Base-by-base conservation (phyloP, 2,888 invertebrate genomes). In the Hedychridium roseum region DNA sequence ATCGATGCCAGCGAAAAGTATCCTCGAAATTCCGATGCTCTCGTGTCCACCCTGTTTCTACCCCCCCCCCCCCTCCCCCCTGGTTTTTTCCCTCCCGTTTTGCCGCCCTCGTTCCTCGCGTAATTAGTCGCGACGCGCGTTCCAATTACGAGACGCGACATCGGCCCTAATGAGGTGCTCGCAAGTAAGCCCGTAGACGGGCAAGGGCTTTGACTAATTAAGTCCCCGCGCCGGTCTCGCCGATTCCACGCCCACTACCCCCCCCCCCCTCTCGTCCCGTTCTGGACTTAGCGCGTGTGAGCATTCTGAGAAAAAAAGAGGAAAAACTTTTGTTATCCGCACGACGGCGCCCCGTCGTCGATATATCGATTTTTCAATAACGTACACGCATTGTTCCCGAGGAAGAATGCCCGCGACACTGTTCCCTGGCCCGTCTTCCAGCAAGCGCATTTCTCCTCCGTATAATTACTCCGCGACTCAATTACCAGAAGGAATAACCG, bases 151-250 rank as follows among this genome's bases (percentile, higher is more conserved):
- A 52, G 54, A 64, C 59, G 57, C 64, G 64, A 64, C 56, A 62
- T 62, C 60, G 57, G 53, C 57, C 64, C 63, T 66, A 71, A 70
- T 62, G 64, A 66, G 66, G 57, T 59, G 64, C 60, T 64, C 53
- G 58, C 56, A 62, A 65, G 63, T 61, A 66, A 64, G 57, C 64
- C 55, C n/a, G n/a, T n/a, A n/a, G n/a, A n/a, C n/a, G n/a, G 53
- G 53, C 51, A 38, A 57, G 62, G 57, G 63, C 64, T 67, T 66
- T 69, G 63, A 68, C 70, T 70, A 68, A 69, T 68, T 65, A 64
- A 57, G 61, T 64, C 65, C 55, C 57, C 50, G 54, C 54, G n/a
- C n/a, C 56, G 58, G 50, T 53, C 52, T 46, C 56, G 54, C 38
- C 52, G 32, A 45, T 23, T 28, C 36, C 12, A 16, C 36, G 20